Conservation (phyloP, 2,888 invertebrate genomes). For the Caenorhabditis sp. region DNA sequence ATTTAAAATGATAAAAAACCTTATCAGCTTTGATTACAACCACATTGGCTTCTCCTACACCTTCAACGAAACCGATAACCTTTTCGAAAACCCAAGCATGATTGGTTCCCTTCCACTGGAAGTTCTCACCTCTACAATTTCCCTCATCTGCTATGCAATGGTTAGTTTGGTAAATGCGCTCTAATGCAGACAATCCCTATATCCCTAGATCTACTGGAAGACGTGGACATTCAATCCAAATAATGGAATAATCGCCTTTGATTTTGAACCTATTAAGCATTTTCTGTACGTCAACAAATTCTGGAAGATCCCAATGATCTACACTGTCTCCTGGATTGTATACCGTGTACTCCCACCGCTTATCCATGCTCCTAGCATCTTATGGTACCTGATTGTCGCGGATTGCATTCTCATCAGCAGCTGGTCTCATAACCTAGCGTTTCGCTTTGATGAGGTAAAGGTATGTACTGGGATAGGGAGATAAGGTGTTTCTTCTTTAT, state of each 20-base stretch:
- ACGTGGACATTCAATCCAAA: too few relatives aligned
- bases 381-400: conserved; percentile 66
- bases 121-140: conserved; percentile 53
- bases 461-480: too few relatives aligned
- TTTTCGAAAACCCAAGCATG: conserved; percentile 67
- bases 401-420: conserved; percentile 63
- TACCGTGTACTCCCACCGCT: conserved; percentile 52
- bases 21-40: conserved; percentile 44
- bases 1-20: too few relatives aligned
- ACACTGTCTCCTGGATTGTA: conserved; percentile 51
- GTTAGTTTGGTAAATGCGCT: conserved; percentile 53
- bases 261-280: too few relatives aligned
- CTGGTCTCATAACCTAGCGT: too few relatives aligned
- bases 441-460: too few relatives aligned
- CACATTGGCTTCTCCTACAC: conserved; percentile 66
- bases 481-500: too few relatives aligned
- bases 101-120: conserved; percentile 70
- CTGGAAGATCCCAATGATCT: conserved; percentile 52
- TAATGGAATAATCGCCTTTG: too few relatives aligned
- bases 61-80: conserved; percentile 47
- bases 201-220: too few relatives aligned
- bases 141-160: conserved; percentile 64
- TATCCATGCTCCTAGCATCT: conserved; percentile 38
- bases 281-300: too few relatives aligned
- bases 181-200: too few relatives aligned